Percentiles rank a stretch among this genome's conserved stretches.
phyloP scores from a whole-genome alignment of 92 coral and sea anemone genomes.

The Parazoanthus swiftii region DNA sequence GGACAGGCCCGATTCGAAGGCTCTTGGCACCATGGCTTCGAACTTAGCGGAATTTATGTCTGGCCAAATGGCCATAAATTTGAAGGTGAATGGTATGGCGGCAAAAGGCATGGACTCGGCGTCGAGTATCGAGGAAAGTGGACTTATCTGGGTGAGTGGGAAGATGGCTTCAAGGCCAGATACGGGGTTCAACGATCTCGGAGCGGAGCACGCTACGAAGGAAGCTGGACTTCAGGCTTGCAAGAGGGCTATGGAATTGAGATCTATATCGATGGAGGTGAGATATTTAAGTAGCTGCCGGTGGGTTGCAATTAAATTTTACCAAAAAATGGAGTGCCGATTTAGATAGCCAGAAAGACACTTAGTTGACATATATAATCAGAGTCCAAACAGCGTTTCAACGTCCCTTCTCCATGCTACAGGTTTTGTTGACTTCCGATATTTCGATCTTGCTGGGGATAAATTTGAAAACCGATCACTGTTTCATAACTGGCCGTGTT shows the following conservation, averaged over 20 bases:
- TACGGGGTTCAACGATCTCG: constrained; percentile 81
- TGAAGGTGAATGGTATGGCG: constrained; percentile 85
- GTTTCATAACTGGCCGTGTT: neutral
- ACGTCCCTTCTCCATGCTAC: neutral
- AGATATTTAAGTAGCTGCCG: constrained; percentile 26
- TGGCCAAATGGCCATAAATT: constrained; percentile 92
- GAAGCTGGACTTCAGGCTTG: constrained; percentile 91
- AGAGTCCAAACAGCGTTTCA: neutral
- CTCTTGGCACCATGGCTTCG: constrained; percentile 88
- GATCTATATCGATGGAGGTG: constrained; percentile 84
- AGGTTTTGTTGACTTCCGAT: constrained; percentile 1
- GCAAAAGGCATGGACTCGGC: constrained; percentile 87
- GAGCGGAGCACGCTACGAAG: constrained; percentile 87
- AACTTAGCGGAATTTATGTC: constrained; percentile 85
- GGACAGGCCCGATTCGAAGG: constrained; percentile 96
- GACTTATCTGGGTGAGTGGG: constrained; percentile 92
- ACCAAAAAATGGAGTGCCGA: neutral
- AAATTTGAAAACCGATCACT: neutral
- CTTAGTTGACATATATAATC: neutral
- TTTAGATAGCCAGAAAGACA: constrained; percentile 1
- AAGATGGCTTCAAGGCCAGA: constrained; percentile 86
- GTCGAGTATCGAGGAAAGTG: constrained; percentile 88
- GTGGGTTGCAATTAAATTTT: constrained; percentile 3
- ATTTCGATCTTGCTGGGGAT: neutral
- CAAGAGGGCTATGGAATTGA: constrained; percentile 93